Evolutionary conservation across 2,888 invertebrate species (phyloP).

Genomic region (Serrognathus titanus): DNA sequence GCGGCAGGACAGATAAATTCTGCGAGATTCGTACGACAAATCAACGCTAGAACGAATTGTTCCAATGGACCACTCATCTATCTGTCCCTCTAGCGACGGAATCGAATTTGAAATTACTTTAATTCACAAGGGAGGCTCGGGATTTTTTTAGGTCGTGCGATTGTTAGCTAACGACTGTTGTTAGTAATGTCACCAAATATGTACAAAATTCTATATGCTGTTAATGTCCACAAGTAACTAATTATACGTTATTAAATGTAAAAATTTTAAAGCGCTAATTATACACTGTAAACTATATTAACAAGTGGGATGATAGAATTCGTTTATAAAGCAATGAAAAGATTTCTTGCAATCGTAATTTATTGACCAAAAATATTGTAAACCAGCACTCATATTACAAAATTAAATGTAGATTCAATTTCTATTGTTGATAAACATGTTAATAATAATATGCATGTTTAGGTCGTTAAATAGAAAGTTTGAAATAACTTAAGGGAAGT

Average conservation of each 20-base stretch:
- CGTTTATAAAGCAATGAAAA: no score
- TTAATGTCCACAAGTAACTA: not conserved
- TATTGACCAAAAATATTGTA: no score
- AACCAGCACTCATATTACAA: no score
- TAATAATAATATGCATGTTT: no score
- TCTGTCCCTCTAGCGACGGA: constrained; percentile 51
- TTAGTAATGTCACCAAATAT: constrained; percentile 36
- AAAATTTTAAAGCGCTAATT: no score
- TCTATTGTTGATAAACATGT: no score
- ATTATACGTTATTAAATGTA: not conserved
- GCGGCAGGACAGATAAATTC: constrained; percentile 44
- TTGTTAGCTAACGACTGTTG: constrained; percentile 47
- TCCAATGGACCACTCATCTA: constrained; percentile 50
- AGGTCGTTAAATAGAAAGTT: no score
- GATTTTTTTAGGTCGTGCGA: constrained; percentile 44
- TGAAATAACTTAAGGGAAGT: no score
- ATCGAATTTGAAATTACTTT: constrained; percentile 54
- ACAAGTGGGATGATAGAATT: no score
- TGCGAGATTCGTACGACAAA: constrained; percentile 40
- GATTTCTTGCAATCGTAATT: no score
- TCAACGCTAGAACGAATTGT: constrained; percentile 44
- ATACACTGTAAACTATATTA: no score
- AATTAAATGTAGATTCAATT: no score
- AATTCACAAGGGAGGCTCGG: constrained; percentile 51
- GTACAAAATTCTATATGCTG: not conserved